Base-by-base conservation (phyloP, 2,888 invertebrate species). In the Athripsodes cinereus region DNA sequence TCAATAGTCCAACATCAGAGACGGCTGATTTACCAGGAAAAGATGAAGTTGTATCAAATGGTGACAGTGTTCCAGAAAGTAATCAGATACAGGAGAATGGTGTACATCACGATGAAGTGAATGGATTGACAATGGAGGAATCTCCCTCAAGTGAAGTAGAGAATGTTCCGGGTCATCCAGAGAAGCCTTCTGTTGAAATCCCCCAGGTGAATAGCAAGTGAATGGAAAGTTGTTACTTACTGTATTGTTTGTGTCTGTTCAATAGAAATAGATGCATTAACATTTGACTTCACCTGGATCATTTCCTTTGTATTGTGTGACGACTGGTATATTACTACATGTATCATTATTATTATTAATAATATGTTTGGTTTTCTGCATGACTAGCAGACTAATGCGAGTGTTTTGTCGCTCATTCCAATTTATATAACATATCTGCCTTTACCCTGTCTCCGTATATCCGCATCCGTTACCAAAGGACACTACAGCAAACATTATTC, bases 191-290 rank as follows among this genome's bases (percentile, higher is more conserved):
- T 40, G 46, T 51, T 40, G 58, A 61, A 19, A 35, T 56, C 35
- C 34, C 59, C 48, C 64, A 64, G 64, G 64, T 64, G 64, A 64
- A 64, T 64, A 64, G 64, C 61, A 60, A 62, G 62, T 54, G 56
- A 60, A 64, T 62, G 60, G 62, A 64, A 59, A 62, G 52, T 63
- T 59, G 57, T 62, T 59, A 58, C 59, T 62, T 55, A n/a, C 53
- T 63, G 63, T 63, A 40, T 63, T 63, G 63, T 63, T 59, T 59
- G 62, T 61, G 63, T 61, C 63, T 59, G 63, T 55, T 59, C 52
- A 56, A 61, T 63, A 62, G 53, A 61, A 46, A 60, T 55, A 56
- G 40, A 40, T 62, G 47, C 60, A 61, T 63, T 63, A 63, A 63
- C 63, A 59, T 59, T 59, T 54, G 44, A 5, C n/a, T 8, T 40